These are phyloP conservation scores for Oxytorus armatus DNA, from an alignment of 2,888 invertebrate species.

Conservation along the genomic window DNA sequence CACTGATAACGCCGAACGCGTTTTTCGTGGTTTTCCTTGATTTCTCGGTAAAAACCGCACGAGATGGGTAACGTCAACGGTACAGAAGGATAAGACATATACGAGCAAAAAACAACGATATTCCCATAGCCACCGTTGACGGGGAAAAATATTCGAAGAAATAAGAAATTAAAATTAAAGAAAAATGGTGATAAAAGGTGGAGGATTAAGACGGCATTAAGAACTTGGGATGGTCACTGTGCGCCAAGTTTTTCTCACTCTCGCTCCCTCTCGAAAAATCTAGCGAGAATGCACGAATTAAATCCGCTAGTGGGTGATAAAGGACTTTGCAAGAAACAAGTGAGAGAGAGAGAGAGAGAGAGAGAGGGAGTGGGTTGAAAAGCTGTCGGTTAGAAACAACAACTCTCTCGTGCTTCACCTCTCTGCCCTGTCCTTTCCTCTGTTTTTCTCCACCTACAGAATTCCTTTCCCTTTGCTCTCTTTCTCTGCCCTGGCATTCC, in stretches of 20 bases:
- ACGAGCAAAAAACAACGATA: background rate
- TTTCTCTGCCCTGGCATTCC: slow-evolving; percentile 64
- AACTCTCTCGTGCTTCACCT: slow-evolving; percentile 57
- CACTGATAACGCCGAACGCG: slow-evolving; percentile 73
- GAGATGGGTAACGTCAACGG: background rate
- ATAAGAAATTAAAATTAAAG: slow-evolving; percentile 9
- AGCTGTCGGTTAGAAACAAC: slow-evolving; percentile 49
- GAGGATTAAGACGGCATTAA: slow-evolving; percentile 46
- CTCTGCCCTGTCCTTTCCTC: slow-evolving; percentile 28
- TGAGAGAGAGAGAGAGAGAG: background rate
- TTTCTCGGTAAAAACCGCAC: background rate
- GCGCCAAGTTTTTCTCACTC: slow-evolving; percentile 32
- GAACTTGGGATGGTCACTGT: slow-evolving; percentile 27
- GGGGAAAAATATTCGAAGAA: slow-evolving; percentile 11
- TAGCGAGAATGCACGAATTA: slow-evolving; percentile 66
- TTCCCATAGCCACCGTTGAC: too few relatives aligned
- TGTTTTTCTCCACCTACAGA: slow-evolving; percentile 59
- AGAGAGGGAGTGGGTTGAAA: slow-evolving; percentile 23
- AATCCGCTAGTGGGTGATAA: slow-evolving; percentile 59
- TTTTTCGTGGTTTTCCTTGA: slow-evolving; percentile 30
- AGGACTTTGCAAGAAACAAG: slow-evolving; percentile 38
- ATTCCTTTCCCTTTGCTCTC: slow-evolving; percentile 60
- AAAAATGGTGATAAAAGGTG: slow-evolving; percentile 30
- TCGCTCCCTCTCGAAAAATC: slow-evolving; percentile 47
- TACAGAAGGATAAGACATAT: background rate